Conservation (phyloP, 1,140 invertebrate genomes). For the Galleria mellonella region DNA sequence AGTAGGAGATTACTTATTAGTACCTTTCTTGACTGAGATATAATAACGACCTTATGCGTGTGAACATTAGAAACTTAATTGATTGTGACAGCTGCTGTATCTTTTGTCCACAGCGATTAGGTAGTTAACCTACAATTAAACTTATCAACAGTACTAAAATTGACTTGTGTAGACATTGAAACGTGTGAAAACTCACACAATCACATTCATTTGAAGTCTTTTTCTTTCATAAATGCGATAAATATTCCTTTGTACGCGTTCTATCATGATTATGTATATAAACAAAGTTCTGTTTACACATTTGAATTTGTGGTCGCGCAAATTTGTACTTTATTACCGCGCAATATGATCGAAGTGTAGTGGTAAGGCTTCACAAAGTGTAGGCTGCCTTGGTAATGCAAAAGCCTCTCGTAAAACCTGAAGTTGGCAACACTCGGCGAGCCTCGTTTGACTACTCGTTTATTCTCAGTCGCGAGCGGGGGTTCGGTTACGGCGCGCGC, state of each 20-base stretch:
- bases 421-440: background rate
- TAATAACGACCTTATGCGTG: too few relatives aligned
- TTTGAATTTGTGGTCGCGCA: background rate
- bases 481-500: background rate
- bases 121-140: background rate
- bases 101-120: too few relatives aligned
- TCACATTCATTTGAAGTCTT: conserved; percentile 34
- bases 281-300: conserved; percentile 3
- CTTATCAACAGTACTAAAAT: background rate
- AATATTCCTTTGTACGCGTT: conserved; percentile 37
- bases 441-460: background rate
- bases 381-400: conserved; percentile 7
- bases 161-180: conserved; percentile 9
- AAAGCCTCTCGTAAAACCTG: background rate
- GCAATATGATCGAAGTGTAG: background rate
- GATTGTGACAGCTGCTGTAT: too few relatives aligned
- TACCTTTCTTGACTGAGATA: too few relatives aligned
- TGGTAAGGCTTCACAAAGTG: conserved; percentile 12
- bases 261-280: conserved; percentile 29
- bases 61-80: too few relatives aligned
- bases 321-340: too few relatives aligned
- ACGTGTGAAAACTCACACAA: conserved; percentile 38
- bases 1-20: too few relatives aligned
- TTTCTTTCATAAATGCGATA: conserved; percentile 26
- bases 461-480: background rate